Evolutionary conservation across 2,888 invertebrate species (phyloP).

Genomic region (Diarsia brunnea): DNA sequence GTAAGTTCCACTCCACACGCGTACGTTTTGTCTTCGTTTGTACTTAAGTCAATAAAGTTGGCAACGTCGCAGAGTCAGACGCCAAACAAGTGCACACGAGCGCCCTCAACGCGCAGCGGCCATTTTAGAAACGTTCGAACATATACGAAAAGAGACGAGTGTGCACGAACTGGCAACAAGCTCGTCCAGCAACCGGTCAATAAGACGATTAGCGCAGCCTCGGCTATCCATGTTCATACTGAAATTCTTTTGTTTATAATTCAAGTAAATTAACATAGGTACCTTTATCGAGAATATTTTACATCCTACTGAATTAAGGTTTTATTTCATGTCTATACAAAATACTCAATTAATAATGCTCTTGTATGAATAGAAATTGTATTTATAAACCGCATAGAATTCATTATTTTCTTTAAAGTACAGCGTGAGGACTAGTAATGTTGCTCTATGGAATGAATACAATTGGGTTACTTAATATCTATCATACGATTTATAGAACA

Average conservation of each 20-base stretch:
- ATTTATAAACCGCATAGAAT: neutral
- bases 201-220: conserved; percentile 89
- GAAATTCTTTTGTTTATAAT: conserved; percentile 81
- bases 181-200: conserved; percentile 90
- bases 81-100: conserved; percentile 89
- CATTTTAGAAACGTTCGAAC: conserved; percentile 81
- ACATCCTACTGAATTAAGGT: neutral
- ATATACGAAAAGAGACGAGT: conserved; percentile 84
- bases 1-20: conserved; percentile 88
- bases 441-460: neutral
- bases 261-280: conserved; percentile 56
- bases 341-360: neutral
- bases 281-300: conserved; percentile 34
- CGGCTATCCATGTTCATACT: conserved; percentile 76
- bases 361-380: neutral
- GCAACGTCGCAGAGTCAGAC: conserved; percentile 90
- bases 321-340: neutral
- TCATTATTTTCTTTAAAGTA: neutral
- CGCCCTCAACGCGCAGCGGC: conserved; percentile 91
- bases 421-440: neutral
- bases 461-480: neutral
- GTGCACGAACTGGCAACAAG: conserved; percentile 88
- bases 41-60: conserved; percentile 90
- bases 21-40: conserved; percentile 89
- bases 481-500: neutral